phyloP scores from a whole-genome alignment of 2,888 invertebrate species.

The Euproctis similis region DNA sequence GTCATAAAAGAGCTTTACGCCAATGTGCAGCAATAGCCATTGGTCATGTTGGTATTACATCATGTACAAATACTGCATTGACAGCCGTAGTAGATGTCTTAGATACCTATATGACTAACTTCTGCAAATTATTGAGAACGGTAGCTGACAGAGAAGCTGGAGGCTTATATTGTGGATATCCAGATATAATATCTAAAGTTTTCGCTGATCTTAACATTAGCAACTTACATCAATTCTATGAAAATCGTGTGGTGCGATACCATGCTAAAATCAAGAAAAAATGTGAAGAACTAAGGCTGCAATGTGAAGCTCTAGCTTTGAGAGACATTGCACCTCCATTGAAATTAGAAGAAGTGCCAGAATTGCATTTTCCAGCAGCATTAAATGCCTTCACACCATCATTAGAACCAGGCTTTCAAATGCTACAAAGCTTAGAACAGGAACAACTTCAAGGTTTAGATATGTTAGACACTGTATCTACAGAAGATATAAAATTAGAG shows the following conservation, averaged over 20 bases:
- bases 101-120: slow-evolving; percentile 57
- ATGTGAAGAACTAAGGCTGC: slow-evolving; percentile 42
- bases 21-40: slow-evolving; percentile 66
- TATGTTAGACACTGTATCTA: slow-evolving; percentile 49
- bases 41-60: slow-evolving; percentile 55
- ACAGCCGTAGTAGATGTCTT: slow-evolving; percentile 55
- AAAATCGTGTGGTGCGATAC: slow-evolving; percentile 54
- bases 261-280: slow-evolving; percentile 51
- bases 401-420: slow-evolving; percentile 79
- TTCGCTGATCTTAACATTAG: slow-evolving; percentile 62
- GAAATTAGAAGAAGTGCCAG: slow-evolving; percentile 69
- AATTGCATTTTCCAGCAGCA: slow-evolving; percentile 71
- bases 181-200: slow-evolving; percentile 66
- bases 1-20: slow-evolving; percentile 56
- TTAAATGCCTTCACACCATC: slow-evolving; percentile 73
- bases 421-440: slow-evolving; percentile 79
- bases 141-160: slow-evolving; percentile 61
- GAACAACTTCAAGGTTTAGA: slow-evolving; percentile 69
- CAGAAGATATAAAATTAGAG: slow-evolving; percentile 65
- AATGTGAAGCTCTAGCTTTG: slow-evolving; percentile 50
- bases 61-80: slow-evolving; percentile 56
- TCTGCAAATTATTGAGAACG: slow-evolving; percentile 59
- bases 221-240: slow-evolving; percentile 59
- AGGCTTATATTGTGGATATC: slow-evolving; percentile 55
- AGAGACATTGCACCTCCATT: slow-evolving; percentile 54